These are phyloP conservation scores for Eonycteris spelaea DNA, from an alignment of 2,113 vertebrate species.

Conservation along the genomic window DNA sequence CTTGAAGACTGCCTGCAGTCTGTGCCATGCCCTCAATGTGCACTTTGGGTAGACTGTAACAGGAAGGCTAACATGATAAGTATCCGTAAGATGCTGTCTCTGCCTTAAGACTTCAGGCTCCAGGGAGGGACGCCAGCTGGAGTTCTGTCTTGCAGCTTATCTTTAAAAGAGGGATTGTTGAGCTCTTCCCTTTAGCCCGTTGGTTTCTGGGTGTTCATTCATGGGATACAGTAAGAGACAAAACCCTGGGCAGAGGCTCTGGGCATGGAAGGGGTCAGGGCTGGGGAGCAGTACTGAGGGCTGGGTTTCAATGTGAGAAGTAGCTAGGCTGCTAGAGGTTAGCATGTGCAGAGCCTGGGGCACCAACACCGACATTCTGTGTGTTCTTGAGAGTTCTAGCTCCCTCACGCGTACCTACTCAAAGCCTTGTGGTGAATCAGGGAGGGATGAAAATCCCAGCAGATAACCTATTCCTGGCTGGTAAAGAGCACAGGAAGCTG, in stretches of 20 bases:
- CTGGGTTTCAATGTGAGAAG: neutral
- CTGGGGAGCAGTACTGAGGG: neutral
- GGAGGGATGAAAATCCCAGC: neutral
- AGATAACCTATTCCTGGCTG: neutral
- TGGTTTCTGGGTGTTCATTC: neutral
- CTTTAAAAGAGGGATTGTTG: neutral
- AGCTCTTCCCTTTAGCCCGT: accelerated
- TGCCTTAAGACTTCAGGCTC: neutral
- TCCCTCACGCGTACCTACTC: neutral
- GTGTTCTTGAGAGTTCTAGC: neutral
- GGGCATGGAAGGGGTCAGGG: neutral
- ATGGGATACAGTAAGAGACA: neutral
- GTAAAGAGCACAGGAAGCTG: neutral
- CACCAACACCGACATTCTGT: accelerated
- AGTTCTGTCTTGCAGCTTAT: neutral
- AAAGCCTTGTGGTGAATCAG: neutral
- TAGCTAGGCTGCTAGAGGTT: too few species aligned
- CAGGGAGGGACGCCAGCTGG: neutral
- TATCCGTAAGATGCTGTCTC: neutral
- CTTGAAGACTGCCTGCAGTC: neutral
- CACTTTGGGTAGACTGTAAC: neutral
- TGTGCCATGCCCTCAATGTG: neutral
- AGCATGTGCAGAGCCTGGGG: too few species aligned
- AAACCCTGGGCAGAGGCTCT: neutral
- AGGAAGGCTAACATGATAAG: neutral